Base-by-base conservation (phyloP, 2,888 invertebrate species). In the Aplocera efformata region DNA sequence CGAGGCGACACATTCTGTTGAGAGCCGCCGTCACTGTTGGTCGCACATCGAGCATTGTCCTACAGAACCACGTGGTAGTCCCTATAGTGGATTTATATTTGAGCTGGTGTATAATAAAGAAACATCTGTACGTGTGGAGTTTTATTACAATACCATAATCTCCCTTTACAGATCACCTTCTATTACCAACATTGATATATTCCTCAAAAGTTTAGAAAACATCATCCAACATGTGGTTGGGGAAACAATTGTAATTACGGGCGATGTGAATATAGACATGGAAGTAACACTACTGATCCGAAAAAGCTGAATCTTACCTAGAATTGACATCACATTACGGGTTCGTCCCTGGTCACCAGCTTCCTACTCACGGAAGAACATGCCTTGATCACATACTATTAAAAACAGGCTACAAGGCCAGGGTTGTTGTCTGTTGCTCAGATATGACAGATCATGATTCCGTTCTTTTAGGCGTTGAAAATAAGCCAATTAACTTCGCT, bases 221-320 rank as follows among this genome's bases (percentile, higher is more conserved):
- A 8, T 20, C 1, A 24, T 40, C 3, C 6, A 7, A 6, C n/a
- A 13, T 7, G n/a, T 17, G 1, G 3, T 10, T 1, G 6, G 8
- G 10, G 29, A 25, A 7, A 10, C 32, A 2, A 7, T 17, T 10
- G 7, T 40, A 0, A 24, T 40, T 8, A 33, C 29, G 1, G 33
- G 40, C 6, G 37, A 37, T 7, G 7, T 37, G 1, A 30, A 37
- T n/a, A 37, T 37, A 1, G 25, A 37, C 10, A 31, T n/a, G n/a
- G 10, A 7, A 7, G 7, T 7, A 31, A 22, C 11, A 23, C 34
- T 3, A n/a, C 6, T n/a, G 41, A 41, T 13, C 13, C 9, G n/a
- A n/a, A 8, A 35, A 31, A n/a, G 6, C 26, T 9, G n/a, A 13
- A n/a, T 22, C 30, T 11, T 41, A 41, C 9, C 4, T 41, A 8